Evolutionary conservation across 2,888 invertebrate genomes (phyloP), one percentile per base, ranked within the genome.

Genomic region (Euproctis similis): DNA sequence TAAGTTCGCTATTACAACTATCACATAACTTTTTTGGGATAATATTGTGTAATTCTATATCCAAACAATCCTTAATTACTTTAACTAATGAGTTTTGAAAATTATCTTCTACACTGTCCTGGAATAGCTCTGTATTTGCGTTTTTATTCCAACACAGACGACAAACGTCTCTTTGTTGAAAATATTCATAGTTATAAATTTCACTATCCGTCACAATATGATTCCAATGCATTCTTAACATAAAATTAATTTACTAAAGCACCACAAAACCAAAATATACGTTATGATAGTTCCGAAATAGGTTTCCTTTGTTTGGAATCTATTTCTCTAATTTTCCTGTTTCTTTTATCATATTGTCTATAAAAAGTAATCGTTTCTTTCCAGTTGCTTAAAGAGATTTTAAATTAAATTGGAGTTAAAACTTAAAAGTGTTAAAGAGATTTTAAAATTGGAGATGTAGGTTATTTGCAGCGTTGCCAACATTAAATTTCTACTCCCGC

Each of bases 131-230:
- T 13, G 27, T 53, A 5, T 43, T 42, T 2, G 65, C 68, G 27
- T 71, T 57, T 38, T 42, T 58, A 17, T 43, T 52, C 75, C 76
- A 80, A 39, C 82, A 82, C 4, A 81, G 41, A 38, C 80, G 54
- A 31, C 82, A 82, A 0, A 80, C 58, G 25, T 75, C 59, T 5
- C 59, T 52, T 45, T 69, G 59, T 21, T 59, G 46, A 35, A 81
- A 77, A 42, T 76, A 81, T 34, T 80, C 69, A 25, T 57, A 64
- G 3, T 50, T 66, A 37, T 65, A 76, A 3, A 46, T 7, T 31
- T 62, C 55, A 37, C 43, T 52, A 10, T 65, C 38, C 2, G 49
- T 28, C 9, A 41, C 26, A 16, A 50, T 26, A 4, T 40, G 31
- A 31, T 36, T 42, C 53, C 46, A 55, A 28, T 53, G 39, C 60